A percentile compares a stretch with the other conserved stretches of the same genome.
phyloP scores from a whole-genome alignment of 2,113 vertebrate genomes.

The Larimichthys polyactis region DNA sequence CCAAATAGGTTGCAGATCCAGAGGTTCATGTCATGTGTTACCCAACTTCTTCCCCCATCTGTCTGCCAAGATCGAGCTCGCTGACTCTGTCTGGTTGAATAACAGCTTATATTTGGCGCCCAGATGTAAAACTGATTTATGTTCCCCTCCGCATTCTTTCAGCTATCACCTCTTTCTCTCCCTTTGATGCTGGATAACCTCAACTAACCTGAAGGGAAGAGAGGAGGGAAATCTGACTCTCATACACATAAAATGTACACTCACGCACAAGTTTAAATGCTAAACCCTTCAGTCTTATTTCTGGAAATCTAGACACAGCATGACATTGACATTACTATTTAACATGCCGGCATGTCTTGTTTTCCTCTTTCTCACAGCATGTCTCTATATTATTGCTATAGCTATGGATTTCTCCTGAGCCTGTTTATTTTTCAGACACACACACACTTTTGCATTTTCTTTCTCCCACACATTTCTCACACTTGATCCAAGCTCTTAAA shows the following conservation, averaged over 20 bases:
- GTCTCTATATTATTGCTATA: neutral
- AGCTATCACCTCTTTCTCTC: conserved; percentile 34
- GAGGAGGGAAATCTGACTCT: neutral
- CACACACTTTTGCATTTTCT: conserved; percentile 18
- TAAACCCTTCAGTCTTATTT: neutral
- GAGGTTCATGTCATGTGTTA: conserved; percentile 40
- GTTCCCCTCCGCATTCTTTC: conserved; percentile 43
- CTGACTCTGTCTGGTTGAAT: conserved; percentile 37
- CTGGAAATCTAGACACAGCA: neutral
- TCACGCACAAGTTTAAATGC: conserved; percentile 9
- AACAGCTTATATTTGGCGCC: conserved; percentile 41
- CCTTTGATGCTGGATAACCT: conserved; percentile 66
- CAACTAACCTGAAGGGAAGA: conserved; percentile 33
- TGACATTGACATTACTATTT: conserved; percentile 12
- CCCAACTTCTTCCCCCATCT: conserved; percentile 38
- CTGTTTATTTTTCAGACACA: conserved; percentile 4
- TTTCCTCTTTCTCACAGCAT: neutral
- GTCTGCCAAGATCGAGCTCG: conserved; percentile 20
- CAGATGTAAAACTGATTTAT: conserved; percentile 73
- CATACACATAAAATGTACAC: neutral
- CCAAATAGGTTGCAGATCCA: conserved; percentile 59
- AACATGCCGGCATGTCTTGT: neutral
- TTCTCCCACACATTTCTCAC: conserved; percentile 32
- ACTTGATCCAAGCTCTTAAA: conserved; percentile 21
- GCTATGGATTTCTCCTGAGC: neutral